phyloP scores from a whole-genome alignment of 2,113 vertebrate species.

The Peromyscus maniculatus region DNA sequence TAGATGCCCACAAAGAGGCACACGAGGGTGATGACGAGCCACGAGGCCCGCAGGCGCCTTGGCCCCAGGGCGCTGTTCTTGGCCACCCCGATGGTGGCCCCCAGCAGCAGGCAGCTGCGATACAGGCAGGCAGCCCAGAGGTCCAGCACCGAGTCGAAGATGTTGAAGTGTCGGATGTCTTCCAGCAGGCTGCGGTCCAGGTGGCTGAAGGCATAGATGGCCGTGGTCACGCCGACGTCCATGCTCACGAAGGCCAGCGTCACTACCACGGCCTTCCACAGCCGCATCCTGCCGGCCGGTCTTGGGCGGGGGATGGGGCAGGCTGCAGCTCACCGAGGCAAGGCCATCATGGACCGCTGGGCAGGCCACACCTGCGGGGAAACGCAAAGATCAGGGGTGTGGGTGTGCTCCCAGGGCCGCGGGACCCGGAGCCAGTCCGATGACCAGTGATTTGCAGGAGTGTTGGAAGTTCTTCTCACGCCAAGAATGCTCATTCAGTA shows the following conservation, averaged over 20 bases:
- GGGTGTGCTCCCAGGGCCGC: not conserved
- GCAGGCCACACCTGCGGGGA: not conserved
- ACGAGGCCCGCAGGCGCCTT: conserved; percentile 85
- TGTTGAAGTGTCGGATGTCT: conserved; percentile 91
- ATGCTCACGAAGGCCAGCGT: conserved; percentile 87
- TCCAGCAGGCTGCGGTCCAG: conserved; percentile 85
- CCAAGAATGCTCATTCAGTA: rapidly evolving
- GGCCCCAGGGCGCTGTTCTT: conserved; percentile 92
- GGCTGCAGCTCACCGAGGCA: conserved; percentile 7
- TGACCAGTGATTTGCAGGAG: not conserved
- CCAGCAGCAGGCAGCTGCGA: conserved; percentile 91
- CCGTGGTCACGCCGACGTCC: conserved; percentile 90
- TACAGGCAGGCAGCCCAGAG: conserved; percentile 93
- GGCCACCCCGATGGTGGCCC: conserved; percentile 92
- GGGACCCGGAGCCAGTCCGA: rapidly evolving
- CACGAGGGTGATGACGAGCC: conserved; percentile 86
- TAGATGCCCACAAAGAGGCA: conserved; percentile 92
- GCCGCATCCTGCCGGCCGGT: conserved; percentile 84
- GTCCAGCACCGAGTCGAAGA: conserved; percentile 92
- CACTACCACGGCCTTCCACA: conserved; percentile 86
- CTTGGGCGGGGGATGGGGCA: not conserved
- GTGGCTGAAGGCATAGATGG: conserved; percentile 91
- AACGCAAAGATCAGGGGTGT: not conserved
- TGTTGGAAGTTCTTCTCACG: not conserved
- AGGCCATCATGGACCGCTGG: not conserved